Evolutionary conservation across 2,113 vertebrate species (phyloP), one percentile per base, ranked within the genome.

Genomic region (Ciconia stormi): DNA sequence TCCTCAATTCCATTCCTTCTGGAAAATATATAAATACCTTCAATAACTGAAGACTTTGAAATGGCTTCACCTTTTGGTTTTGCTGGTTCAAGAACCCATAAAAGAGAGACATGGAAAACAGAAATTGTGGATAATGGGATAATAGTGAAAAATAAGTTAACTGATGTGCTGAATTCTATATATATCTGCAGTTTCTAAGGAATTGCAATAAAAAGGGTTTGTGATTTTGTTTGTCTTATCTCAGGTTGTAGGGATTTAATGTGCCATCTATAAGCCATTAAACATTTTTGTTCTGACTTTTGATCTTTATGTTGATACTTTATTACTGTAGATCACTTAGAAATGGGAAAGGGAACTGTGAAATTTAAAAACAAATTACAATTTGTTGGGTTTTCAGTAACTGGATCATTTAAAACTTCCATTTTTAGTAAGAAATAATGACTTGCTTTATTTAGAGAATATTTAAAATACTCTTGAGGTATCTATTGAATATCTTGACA

Each of bases 371-470:
- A 66, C 50, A 90, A 92, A 83, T 86, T 59, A 44, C 0, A 5
- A 32, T 63, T 95, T 90, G 89, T 96, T 89, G 47, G 2, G 26
- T 80, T 88, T 87, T 34, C 63, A 74, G 90, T 82, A 91, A 94
- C 62, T 44, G 65, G 47, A 69, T 91, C 42, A 65, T 88, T 91
- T 91, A 27, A 87, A 74, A 72, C 38, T 77, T 72, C 49, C 62
- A 15, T 77, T 90, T 93, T 96, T 95, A 96, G 90, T 55, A 77
- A 61, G 76, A 96, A 96, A 73, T 93, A 92, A 94, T 78, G 76
- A 74, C 86, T 95, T 78, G 58, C 74, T 96, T 83, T 95, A 83
- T 95, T 95, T 96, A 95, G 69, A 84, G 88, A 81, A 72, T 93
- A 27, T 82, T 94, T 88, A 47, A 94, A 94, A 90, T 66, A 59